Base-by-base conservation (phyloP, 1,140 invertebrate genomes). In the Helicoverpa armigera region DNA sequence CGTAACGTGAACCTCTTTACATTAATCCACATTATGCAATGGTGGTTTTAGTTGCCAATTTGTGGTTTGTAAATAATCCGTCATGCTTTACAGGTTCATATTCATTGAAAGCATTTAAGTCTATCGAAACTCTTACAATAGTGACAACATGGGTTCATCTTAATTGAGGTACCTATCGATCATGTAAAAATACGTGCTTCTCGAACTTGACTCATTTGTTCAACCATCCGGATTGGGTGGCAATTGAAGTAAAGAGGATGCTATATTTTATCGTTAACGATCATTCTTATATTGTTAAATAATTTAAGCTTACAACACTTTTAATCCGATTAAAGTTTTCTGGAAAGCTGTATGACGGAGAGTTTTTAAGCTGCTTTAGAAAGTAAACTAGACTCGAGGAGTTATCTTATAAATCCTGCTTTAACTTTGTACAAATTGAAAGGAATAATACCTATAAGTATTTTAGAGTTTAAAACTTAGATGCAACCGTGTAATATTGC, bases 31-130 rank as follows among this genome's bases (percentile, higher is more conserved):
- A 67, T 67, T 67, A 9, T 67, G 63, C 43, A 67, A 67, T n/a
- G n/a, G 43, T 16, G 43, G 63, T 67, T 67, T 12, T 23, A 3
- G 63, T 67, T 67, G 29, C 7, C 35, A 67, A 43, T 10, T 67
- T 67, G 63, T 50, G 63, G 63, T 67, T 67, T 50, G 35, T 67
- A 67, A 67, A 67, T 67, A 50, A 67, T 48, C n/a, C 43, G 35
- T 18, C 35, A 67, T 13, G 16, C 5, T 67, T 67, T 16, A 5
- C 18, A 50, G n/a, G 3, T 35, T 2, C 9, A 16, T 18, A 23
- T 50, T 12, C 18, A 67, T 18, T 67, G 23, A 23, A 7, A 35
- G 7, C 7, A 3, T 35, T 35, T 35, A 35, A 35, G 35, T 35
- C 1, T 2, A 35, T 35, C 35, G 35, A 35, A 35, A 35, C 35